phyloP scores from a whole-genome alignment of 2,797 vertebrate species.

The Acrocephalus scirpaceus region DNA sequence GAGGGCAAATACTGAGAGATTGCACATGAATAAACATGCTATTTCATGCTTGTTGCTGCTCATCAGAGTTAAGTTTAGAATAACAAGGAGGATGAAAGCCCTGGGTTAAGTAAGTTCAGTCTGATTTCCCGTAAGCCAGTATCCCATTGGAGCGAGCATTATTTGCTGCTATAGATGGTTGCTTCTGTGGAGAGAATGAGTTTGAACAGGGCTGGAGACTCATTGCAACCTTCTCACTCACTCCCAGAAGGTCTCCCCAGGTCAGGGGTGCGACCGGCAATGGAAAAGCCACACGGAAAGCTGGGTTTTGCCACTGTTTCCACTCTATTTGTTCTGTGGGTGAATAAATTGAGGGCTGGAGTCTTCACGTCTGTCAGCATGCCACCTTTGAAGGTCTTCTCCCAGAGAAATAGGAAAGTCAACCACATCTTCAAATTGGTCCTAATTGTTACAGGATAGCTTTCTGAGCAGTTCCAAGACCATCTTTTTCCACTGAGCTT shows the following conservation, averaged over 20 bases:
- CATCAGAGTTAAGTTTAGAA: background rate
- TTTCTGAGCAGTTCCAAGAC: constrained; percentile 32
- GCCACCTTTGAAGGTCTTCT: constrained; percentile 49
- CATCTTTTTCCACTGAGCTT: constrained; percentile 49
- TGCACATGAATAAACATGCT: background rate
- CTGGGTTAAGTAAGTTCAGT: constrained; percentile 4
- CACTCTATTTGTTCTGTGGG: constrained; percentile 44
- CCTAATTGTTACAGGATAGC: constrained; percentile 55
- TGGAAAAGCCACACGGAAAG: background rate
- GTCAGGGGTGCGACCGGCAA: background rate
- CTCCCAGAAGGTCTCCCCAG: constrained; percentile 16
- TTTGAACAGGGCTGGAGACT: background rate
- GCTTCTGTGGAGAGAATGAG: background rate
- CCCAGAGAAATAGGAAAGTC: background rate
- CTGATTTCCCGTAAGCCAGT: background rate
- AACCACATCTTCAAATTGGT: constrained; percentile 34
- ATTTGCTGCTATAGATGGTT: background rate
- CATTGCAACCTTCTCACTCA: background rate
- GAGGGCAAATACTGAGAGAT: background rate
- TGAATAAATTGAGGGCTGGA: constrained; percentile 43
- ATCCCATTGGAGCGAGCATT: background rate
- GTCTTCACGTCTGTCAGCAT: background rate
- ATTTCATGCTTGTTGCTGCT: background rate
- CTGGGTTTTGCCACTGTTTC: constrained; percentile 34
- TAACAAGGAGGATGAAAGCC: background rate